phyloP scores from a whole-genome alignment of 2,113 vertebrate genomes.

The Morone chrysops region DNA sequence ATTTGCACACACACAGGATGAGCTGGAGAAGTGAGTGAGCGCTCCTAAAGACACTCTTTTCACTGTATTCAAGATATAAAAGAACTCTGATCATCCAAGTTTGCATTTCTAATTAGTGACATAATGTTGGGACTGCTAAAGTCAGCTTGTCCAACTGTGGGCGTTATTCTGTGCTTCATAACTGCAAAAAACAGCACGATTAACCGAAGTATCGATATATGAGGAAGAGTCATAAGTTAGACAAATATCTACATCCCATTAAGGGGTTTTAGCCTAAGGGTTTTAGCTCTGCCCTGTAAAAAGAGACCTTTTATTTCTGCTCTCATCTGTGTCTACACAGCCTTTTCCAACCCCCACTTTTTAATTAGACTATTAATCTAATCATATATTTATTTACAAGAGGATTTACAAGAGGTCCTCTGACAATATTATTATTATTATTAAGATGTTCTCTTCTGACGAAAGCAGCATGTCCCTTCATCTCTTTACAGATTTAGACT shows the following conservation, averaged over 20 bases:
- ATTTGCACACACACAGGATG: constrained; percentile 98
- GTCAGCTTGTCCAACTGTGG: background rate
- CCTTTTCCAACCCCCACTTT: background rate
- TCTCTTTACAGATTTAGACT: constrained; percentile 87
- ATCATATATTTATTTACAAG: background rate
- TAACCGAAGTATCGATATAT: background rate
- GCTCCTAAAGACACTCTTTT: background rate
- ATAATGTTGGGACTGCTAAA: background rate
- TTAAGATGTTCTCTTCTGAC: background rate
- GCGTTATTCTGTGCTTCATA: background rate
- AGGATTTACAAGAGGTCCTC: background rate
- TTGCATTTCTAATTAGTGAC: background rate
- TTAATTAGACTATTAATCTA: constrained; percentile 16
- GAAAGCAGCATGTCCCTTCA: background rate
- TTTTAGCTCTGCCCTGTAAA: background rate
- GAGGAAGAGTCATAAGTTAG: background rate
- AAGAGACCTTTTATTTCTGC: background rate
- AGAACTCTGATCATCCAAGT: background rate
- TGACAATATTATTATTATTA: background rate
- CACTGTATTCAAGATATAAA: background rate
- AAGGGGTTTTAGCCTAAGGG: background rate
- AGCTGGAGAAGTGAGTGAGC: constrained; percentile 94
- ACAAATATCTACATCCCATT: background rate
- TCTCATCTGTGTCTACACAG: background rate
- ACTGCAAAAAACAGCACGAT: too few species aligned